Percentiles rank a stretch among this genome's conserved stretches.
Evolutionary conservation across 2,888 invertebrate genomes (phyloP).

Genomic region (Ophraella communa): DNA sequence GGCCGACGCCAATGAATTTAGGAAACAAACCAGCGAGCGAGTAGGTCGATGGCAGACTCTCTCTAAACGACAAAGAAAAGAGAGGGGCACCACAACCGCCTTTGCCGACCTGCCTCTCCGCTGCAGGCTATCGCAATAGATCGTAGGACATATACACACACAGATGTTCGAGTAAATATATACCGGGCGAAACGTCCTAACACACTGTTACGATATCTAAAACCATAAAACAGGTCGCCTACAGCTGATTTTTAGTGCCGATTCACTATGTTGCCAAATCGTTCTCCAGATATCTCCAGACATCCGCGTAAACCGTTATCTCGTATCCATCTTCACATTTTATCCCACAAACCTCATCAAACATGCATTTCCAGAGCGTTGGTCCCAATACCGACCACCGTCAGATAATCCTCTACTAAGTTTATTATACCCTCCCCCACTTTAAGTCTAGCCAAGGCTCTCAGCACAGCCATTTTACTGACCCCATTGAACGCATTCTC

Average conservation of each 20-base stretch:
- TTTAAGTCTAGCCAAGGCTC: no score
- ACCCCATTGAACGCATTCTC: no score
- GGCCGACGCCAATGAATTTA: conserved; percentile 29
- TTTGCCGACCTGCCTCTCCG: conserved; percentile 23
- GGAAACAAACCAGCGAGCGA: conserved; percentile 22
- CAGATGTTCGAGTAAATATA: conserved; percentile 49
- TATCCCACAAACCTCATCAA: no score
- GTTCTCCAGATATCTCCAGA: background rate
- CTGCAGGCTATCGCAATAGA: conserved; percentile 39
- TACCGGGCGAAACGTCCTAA: conserved; percentile 26
- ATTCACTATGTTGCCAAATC: background rate
- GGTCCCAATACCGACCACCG: background rate
- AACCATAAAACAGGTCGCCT: background rate
- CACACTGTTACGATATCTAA: background rate
- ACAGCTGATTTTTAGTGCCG: background rate
- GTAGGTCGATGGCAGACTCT: conserved; percentile 40
- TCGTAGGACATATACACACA: conserved; percentile 36
- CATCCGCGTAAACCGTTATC: no score
- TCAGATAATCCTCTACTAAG: no score
- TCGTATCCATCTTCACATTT: no score
- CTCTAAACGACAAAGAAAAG: conserved; percentile 41
- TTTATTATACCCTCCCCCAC: no score
- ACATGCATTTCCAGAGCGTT: no score
- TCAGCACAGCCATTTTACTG: no score
- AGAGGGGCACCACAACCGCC: conserved; percentile 26